Conservation (phyloP, 2,797 vertebrate genomes). For the Anguilla marmorata region DNA sequence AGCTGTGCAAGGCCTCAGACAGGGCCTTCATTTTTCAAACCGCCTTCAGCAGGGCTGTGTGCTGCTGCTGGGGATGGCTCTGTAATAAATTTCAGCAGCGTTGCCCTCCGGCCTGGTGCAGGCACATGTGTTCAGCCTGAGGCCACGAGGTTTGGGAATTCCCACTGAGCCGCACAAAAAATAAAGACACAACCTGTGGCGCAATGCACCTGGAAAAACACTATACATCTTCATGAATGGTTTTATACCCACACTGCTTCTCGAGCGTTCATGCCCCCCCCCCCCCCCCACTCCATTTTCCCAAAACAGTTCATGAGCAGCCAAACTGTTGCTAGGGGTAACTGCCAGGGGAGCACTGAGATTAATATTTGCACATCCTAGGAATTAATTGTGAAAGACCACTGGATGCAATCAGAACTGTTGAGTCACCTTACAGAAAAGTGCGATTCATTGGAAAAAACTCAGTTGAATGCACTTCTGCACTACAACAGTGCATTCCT, state of each 20-base stretch:
- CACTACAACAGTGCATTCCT: background rate
- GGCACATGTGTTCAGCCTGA: background rate
- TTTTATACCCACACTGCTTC: background rate
- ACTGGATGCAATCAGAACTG: background rate
- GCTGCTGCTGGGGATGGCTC: background rate
- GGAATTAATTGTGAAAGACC: background rate
- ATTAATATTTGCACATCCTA: background rate
- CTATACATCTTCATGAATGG: background rate
- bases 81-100: background rate
- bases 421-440: background rate
- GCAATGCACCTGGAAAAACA: background rate
- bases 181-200: background rate
- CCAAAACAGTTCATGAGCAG: background rate
- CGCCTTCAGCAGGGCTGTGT: background rate
- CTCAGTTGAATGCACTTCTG: background rate
- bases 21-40: conserved; percentile 2
- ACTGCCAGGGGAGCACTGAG: background rate
- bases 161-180: background rate
- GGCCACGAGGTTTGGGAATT: background rate
- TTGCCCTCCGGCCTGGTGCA: background rate
- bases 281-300: background rate
- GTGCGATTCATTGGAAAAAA: background rate
- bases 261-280: background rate
- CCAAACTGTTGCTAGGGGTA: background rate
- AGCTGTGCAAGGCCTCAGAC: background rate